phyloP scores from a whole-genome alignment of 2,113 vertebrate species.

The Beaufortia kweichowensis region DNA sequence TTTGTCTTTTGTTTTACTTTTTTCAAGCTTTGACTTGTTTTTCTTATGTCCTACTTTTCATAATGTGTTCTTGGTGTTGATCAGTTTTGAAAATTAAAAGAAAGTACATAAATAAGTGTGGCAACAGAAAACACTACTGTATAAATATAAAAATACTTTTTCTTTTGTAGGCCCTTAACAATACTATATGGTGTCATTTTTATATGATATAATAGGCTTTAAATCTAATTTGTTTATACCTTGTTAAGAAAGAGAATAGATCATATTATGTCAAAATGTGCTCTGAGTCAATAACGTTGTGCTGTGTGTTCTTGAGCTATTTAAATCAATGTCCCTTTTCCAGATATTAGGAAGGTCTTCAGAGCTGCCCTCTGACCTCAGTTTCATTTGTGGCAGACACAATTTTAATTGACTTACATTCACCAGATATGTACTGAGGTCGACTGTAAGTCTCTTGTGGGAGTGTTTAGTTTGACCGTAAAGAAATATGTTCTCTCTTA shows the following conservation, averaged over 20 bases:
- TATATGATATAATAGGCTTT: slow-evolving; percentile 61
- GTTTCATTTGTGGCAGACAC: slow-evolving; percentile 50
- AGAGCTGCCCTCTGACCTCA: slow-evolving; percentile 55
- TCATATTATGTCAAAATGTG: slow-evolving; percentile 51
- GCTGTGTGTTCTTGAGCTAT: slow-evolving; percentile 58
- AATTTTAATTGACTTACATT: slow-evolving; percentile 50
- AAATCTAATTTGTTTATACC: slow-evolving; percentile 60
- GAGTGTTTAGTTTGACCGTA: neutral
- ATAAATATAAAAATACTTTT: slow-evolving; percentile 53
- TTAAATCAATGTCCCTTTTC: slow-evolving; percentile 54
- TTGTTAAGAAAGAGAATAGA: slow-evolving; percentile 52
- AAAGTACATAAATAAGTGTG: slow-evolving; percentile 49
- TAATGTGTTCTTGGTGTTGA: slow-evolving; percentile 37
- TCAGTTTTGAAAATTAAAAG: slow-evolving; percentile 39
- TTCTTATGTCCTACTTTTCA: slow-evolving; percentile 37
- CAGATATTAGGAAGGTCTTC: slow-evolving; percentile 50
- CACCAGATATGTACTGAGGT: neutral
- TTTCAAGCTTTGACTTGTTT: slow-evolving; percentile 40
- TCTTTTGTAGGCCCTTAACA: slow-evolving; percentile 59
- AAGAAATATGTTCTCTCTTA: neutral
- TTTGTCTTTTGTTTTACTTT: slow-evolving; percentile 34
- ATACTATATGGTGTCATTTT: slow-evolving; percentile 56
- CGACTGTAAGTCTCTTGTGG: neutral
- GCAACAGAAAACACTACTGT: slow-evolving; percentile 48
- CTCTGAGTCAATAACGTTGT: slow-evolving; percentile 47